A percentile compares a stretch with the other conserved stretches of the same genome.
Conservation (phyloP, 1,140 invertebrate species). For the fruit fly (Drosophila melanogaster) region DNA sequence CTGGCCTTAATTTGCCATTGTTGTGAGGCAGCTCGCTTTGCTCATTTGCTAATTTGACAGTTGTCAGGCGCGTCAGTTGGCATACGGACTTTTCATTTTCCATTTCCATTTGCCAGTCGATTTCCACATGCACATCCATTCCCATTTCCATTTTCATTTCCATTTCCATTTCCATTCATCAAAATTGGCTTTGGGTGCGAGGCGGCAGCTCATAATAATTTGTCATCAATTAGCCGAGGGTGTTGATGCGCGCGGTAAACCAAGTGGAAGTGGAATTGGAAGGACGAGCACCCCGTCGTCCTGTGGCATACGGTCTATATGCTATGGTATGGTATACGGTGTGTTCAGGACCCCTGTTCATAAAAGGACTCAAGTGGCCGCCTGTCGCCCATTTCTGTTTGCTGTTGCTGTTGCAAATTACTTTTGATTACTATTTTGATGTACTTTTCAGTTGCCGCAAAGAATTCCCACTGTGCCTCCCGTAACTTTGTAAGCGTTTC, state of each 20-base stretch:
- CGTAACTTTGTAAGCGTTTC: slow-evolving; percentile 69
- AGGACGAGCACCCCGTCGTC: slow-evolving; percentile 61
- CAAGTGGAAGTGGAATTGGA: slow-evolving; percentile 63
- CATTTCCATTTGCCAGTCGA: slow-evolving; percentile 23
- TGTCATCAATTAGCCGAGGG: slow-evolving; percentile 82
- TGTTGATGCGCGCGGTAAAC: slow-evolving; percentile 82
- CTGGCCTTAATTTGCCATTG: slow-evolving; percentile 72
- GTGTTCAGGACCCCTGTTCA: slow-evolving; percentile 4
- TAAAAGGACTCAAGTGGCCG: slow-evolving; percentile 29
- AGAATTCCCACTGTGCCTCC: slow-evolving; percentile 55
- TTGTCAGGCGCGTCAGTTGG: slow-evolving; percentile 70
- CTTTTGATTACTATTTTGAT: slow-evolving; percentile 81
- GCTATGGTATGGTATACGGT: neutral
- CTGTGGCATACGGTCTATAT: slow-evolving; percentile 63
- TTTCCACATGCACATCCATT: slow-evolving; percentile 35
- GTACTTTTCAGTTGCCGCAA: slow-evolving; percentile 61
- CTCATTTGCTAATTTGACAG: slow-evolving; percentile 79
- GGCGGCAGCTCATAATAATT: slow-evolving; percentile 74
- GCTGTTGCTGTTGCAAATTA: slow-evolving; percentile 64
- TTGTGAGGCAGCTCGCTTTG: slow-evolving; percentile 40
- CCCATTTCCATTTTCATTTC: slow-evolving; percentile 39
- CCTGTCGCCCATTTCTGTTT: slow-evolving; percentile 10
- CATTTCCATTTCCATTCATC: slow-evolving; percentile 68
- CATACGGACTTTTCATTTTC: slow-evolving; percentile 29
- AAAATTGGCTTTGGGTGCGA: slow-evolving; percentile 81